Evolutionary conservation across 1,140 invertebrate genomes (phyloP).

Genomic region (Cryptotermes secundus): DNA sequence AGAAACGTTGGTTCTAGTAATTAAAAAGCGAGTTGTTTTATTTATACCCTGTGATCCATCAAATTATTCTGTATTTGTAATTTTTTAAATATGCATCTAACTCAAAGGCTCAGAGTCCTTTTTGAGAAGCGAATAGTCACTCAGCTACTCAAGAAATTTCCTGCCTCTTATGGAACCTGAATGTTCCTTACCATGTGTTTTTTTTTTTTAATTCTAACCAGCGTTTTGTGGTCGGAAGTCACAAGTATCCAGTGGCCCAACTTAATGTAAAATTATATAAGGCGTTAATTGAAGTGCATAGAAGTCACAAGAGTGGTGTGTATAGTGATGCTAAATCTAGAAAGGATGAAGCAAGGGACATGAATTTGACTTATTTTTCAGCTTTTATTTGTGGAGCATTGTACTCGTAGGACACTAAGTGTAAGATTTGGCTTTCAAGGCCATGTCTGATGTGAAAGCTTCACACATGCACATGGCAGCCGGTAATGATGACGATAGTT

Average conservation of each 20-base stretch:
- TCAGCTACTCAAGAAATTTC: no score
- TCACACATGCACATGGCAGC: not conserved
- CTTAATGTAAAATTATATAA: not conserved
- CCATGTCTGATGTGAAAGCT: not conserved
- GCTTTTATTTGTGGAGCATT: not conserved
- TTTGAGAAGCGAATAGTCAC: no score
- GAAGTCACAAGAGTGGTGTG: not conserved
- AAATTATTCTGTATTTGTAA: conserved; percentile 16
- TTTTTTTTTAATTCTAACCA: not conserved
- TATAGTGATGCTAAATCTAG: not conserved
- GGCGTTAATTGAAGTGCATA: not conserved
- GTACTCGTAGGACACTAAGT: not conserved
- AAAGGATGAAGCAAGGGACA: not conserved
- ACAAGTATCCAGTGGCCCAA: not conserved
- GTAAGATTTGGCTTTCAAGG: not conserved
- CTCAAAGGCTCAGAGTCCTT: no score
- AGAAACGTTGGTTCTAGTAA: not conserved
- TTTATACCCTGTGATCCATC: not conserved
- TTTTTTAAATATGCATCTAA: conserved; percentile 14
- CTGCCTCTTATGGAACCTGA: no score
- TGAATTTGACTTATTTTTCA: not conserved
- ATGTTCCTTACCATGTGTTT: no score
- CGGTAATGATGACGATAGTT: not conserved
- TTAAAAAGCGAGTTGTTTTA: conserved; percentile 21
- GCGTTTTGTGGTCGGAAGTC: not conserved